Evolutionary conservation across 2,113 vertebrate genomes (phyloP).

Genomic region (Cynoglossus semilaevis): DNA sequence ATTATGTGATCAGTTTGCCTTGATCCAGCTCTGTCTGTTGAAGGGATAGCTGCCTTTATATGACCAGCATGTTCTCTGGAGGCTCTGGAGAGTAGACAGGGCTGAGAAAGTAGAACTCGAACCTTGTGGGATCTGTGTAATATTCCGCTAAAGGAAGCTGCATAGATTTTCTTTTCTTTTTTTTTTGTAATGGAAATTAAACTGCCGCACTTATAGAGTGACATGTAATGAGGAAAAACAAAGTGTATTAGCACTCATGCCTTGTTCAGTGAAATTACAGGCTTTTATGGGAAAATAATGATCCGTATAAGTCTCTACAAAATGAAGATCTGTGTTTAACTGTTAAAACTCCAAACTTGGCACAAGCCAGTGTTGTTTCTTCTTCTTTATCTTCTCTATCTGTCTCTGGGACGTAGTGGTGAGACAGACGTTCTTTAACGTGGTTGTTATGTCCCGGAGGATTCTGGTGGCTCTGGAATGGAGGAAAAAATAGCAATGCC

Average conservation of each 20-base stretch:
- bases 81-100: slow-evolving; percentile 17
- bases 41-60: slow-evolving; percentile 42
- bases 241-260: background rate
- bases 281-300: slow-evolving; percentile 10
- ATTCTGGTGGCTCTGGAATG: slow-evolving; percentile 58
- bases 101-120: slow-evolving; percentile 22
- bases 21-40: slow-evolving; percentile 30
- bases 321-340: slow-evolving; percentile 18
- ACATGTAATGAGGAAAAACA: slow-evolving; percentile 6
- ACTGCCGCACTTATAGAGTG: slow-evolving; percentile 12
- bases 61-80: slow-evolving; percentile 26
- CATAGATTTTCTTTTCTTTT: slow-evolving; percentile 3
- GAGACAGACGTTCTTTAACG: slow-evolving; percentile 58
- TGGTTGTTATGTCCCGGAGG: slow-evolving; percentile 52
- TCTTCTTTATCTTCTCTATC: slow-evolving; percentile 24
- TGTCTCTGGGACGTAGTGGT: slow-evolving; percentile 24
- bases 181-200: slow-evolving; percentile 9
- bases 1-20: slow-evolving; percentile 47
- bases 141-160: background rate
- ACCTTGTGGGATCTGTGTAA: background rate
- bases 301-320: slow-evolving; percentile 15
- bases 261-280: slow-evolving; percentile 3
- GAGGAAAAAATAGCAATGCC: slow-evolving; percentile 57
- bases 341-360: slow-evolving; percentile 21
- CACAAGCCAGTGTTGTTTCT: slow-evolving; percentile 28